Evolutionary conservation across 2,113 vertebrate genomes (phyloP), one percentile per base, ranked within the genome.

Genomic region (Sceloporus undulatus): DNA sequence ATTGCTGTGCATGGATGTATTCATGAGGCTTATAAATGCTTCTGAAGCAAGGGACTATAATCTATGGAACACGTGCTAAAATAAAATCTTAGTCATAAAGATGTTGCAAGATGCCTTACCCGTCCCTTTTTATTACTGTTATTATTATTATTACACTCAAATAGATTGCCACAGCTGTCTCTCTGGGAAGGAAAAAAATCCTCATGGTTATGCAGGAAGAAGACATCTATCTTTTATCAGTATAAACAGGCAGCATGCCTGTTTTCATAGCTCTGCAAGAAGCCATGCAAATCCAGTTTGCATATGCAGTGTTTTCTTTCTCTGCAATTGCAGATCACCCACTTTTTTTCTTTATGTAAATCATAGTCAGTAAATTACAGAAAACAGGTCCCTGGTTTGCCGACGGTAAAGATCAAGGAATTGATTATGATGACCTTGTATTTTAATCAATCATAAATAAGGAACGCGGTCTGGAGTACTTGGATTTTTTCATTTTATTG

Each of bases 281-380:
- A 70, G 66, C 79, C 40, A 38, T 4, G 7, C 25, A 7, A 27
- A n/a, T 83, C 34, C 19, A 34, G 68, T 25, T n/a, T 0, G 0
- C 54, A 27, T 71, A n/a, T 76, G 7, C 23, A 25, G 68, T 62
- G 0, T 5, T 40, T 11, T 0, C 0, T 85, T 76, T 29, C 9
- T 0, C 80, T 52, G 34, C 21, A 75, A 10, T 9, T 0, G 73
- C 73, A 74, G n/a, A 38, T 74, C 4, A 52, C 34, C 40, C 19
- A n/a, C 56, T 79, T 59, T 6, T 59, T 80, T 4, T 23, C 4
- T 62, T 23, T 48, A 42, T 74, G n/a, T 34, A 3, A 10, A 18
- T 38, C 71, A 34, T 5, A n/a, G n/a, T 76, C 74, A 34, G 16
- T 38, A 38, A 13, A 34, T 74, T 34, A 42, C 38, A 80, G 79